These are phyloP conservation scores for Dryococelus australis DNA, from an alignment of 2,888 invertebrate species.

Conservation along the genomic window DNA sequence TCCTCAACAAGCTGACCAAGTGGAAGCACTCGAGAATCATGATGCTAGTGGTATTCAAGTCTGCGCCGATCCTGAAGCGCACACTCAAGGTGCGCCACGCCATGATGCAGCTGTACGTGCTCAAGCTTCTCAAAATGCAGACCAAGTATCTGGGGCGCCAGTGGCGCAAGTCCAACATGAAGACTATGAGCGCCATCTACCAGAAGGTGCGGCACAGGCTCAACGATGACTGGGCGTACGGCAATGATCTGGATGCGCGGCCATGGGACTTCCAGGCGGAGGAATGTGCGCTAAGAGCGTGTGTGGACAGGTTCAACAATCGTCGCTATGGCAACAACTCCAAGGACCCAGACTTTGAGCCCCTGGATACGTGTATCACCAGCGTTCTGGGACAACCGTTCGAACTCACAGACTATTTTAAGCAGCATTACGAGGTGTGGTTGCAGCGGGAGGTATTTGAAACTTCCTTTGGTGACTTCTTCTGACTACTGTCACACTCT, in stretches of 20 bases:
- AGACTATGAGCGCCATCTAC: slow-evolving; percentile 98
- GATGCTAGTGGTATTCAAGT: slow-evolving; percentile 99
- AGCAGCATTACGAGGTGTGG: slow-evolving; percentile 93
- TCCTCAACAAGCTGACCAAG: slow-evolving; percentile 97
- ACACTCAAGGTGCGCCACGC: slow-evolving; percentile 95
- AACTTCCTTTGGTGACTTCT: slow-evolving; percentile 41
- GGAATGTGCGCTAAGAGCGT: slow-evolving; percentile 91
- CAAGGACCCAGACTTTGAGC: slow-evolving; percentile 65
- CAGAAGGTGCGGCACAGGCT: slow-evolving; percentile 94
- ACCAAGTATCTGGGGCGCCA: slow-evolving; percentile 98
- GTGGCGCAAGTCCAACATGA: slow-evolving; percentile 99
- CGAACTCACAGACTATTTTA: slow-evolving; percentile 92
- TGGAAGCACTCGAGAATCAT: slow-evolving; percentile 99
- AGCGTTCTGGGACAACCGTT: slow-evolving; percentile 80
- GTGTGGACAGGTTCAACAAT: slow-evolving; percentile 95
- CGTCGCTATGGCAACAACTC: slow-evolving; percentile 74
- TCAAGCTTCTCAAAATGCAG: slow-evolving; percentile 99
- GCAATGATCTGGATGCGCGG: slow-evolving; percentile 95
- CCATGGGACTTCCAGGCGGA: slow-evolving; percentile 97
- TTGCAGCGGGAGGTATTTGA: slow-evolving; percentile 90
- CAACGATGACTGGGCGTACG: slow-evolving; percentile 99
- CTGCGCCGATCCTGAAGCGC: slow-evolving; percentile 96
- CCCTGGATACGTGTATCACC: slow-evolving; percentile 82
- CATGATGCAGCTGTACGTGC: slow-evolving; percentile 96
- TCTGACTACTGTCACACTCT: slow-evolving; percentile 31